phyloP scores from a whole-genome alignment of 1,140 invertebrate genomes.

The Sminthurides bifidus region DNA sequence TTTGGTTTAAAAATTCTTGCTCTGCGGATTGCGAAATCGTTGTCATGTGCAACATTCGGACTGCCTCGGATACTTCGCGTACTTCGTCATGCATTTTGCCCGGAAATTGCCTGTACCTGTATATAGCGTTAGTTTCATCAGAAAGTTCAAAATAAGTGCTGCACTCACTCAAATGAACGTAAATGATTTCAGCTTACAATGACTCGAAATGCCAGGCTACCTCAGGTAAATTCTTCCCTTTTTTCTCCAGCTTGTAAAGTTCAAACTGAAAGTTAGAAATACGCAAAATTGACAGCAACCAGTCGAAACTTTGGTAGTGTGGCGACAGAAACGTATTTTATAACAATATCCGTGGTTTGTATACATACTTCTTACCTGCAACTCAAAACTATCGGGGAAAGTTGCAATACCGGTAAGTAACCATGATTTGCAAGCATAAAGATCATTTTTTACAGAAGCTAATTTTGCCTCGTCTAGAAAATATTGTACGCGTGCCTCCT shows the following conservation, averaged over 20 bases:
- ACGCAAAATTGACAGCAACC: neutral
- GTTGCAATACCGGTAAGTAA: slow-evolving; percentile 78
- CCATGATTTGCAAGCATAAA: slow-evolving; percentile 73
- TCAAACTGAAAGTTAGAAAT: slow-evolving; percentile 48
- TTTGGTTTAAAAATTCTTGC: slow-evolving; percentile 21
- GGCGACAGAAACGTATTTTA: slow-evolving; percentile 2
- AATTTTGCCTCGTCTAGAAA: slow-evolving; percentile 47
- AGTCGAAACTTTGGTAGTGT: slow-evolving; percentile 1
- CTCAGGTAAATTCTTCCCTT: slow-evolving; percentile 61
- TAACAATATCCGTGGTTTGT: slow-evolving; percentile 15
- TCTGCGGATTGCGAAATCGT: slow-evolving; percentile 14
- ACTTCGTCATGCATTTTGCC: slow-evolving; percentile 37
- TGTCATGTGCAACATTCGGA: slow-evolving; percentile 17
- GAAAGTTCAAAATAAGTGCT: too few relatives aligned
- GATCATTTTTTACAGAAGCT: slow-evolving; percentile 49
- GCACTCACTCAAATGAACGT: too few relatives aligned
- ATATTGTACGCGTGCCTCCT: slow-evolving; percentile 6
- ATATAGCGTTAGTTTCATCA: slow-evolving; percentile 11
- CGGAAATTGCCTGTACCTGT: slow-evolving; percentile 49
- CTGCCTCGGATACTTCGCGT: slow-evolving; percentile 21
- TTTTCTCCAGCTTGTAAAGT: slow-evolving; percentile 67
- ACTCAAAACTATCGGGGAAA: slow-evolving; percentile 69
- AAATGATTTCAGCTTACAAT: slow-evolving; percentile 38
- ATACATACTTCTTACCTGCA: slow-evolving; percentile 48
- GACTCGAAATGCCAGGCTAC: slow-evolving; percentile 68